These are phyloP conservation scores for Bombylius discolor DNA, from an alignment of 2,888 invertebrate genomes.

Conservation along the genomic window DNA sequence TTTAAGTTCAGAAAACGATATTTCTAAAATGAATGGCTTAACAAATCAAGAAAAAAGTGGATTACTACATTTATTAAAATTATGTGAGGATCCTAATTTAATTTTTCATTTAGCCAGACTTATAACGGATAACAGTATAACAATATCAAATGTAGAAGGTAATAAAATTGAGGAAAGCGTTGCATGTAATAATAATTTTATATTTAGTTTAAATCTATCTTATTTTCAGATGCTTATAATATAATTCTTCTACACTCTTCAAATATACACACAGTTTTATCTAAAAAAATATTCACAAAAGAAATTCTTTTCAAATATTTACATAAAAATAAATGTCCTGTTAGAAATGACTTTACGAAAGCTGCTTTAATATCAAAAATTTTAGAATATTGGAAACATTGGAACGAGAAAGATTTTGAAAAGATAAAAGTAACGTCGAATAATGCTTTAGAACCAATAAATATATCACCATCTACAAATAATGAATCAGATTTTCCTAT, in stretches of 20 bases:
- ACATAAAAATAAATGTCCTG: conserved; percentile 36
- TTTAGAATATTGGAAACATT: conserved; percentile 35
- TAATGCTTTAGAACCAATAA: too few relatives aligned
- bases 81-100: too few relatives aligned
- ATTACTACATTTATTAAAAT: too few relatives aligned
- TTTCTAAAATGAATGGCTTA: too few relatives aligned
- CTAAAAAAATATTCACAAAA: conserved; percentile 40
- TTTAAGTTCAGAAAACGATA: too few relatives aligned
- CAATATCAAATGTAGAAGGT: too few relatives aligned
- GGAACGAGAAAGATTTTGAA: neutral
- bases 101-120: too few relatives aligned
- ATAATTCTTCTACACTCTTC: conserved; percentile 40
- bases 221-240: conserved; percentile 40
- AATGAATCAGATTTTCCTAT: conserved; percentile 24
- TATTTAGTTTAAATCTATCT: too few relatives aligned
- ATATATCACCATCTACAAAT: neutral
- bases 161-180: too few relatives aligned
- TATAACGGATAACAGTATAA: too few relatives aligned
- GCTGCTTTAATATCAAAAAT: conserved; percentile 37
- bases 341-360: conserved; percentile 40
- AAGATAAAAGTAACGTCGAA: neutral
- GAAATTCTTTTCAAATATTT: conserved; percentile 43
- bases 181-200: too few relatives aligned
- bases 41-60: too few relatives aligned
- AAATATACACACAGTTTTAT: conserved; percentile 37